Evolutionary conservation across 2,797 vertebrate genomes (phyloP).

Genomic region (Chlorospingus flavigularis): DNA sequence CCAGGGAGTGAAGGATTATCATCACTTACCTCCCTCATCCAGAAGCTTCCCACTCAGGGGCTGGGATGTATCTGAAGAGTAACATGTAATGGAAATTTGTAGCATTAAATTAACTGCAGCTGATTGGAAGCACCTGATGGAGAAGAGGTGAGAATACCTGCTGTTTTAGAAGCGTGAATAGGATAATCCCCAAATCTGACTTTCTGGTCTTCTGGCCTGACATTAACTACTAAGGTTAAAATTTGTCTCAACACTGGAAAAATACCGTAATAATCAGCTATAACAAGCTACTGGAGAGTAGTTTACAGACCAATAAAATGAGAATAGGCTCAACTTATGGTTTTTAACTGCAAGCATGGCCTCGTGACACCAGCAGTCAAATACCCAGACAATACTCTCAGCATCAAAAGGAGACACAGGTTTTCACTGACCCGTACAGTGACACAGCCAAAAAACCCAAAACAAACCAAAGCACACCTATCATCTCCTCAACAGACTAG

Average conservation of each 20-base stretch:
- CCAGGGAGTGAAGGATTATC: conserved; percentile 52
- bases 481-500: not conserved
- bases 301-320: not conserved
- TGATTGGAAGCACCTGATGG: conserved; percentile 67
- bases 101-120: conserved; percentile 65
- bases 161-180: conserved; percentile 66
- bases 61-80: conserved; percentile 69
- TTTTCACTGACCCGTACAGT: not conserved
- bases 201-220: conserved; percentile 60
- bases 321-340: not conserved
- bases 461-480: not conserved
- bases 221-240: conserved; percentile 55
- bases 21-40: conserved; percentile 72
- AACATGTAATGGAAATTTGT: conserved; percentile 69
- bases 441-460: conserved; percentile 8
- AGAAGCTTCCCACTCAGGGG: conserved; percentile 65
- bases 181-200: conserved; percentile 55
- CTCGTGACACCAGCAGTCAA: not conserved
- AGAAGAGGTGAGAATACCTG: conserved; percentile 69
- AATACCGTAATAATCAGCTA: not conserved
- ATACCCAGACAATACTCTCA: conserved; percentile 9
- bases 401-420: conserved; percentile 6
- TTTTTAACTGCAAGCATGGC: not conserved
- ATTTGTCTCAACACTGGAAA: conserved; percentile 20
- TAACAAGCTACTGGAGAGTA: not conserved